phyloP scores from a whole-genome alignment of 2,888 invertebrate species.

The Pandemis corylana region DNA sequence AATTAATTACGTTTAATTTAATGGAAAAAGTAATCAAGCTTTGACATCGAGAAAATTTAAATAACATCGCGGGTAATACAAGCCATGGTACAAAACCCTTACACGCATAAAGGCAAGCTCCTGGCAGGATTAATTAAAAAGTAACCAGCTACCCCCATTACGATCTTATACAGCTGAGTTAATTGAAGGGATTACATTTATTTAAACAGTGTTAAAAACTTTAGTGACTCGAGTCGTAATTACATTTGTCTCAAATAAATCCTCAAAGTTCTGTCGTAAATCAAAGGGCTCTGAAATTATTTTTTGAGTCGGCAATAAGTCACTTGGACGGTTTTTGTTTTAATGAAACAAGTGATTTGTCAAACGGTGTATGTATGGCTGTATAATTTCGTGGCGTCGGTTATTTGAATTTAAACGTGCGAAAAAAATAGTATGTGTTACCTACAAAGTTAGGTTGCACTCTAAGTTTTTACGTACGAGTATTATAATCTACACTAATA shows the following conservation, averaged over 20 bases:
- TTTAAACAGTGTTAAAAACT: conserved; percentile 41
- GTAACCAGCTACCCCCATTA: conserved; percentile 23
- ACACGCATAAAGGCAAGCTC: conserved; percentile 18
- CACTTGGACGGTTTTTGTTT: conserved; percentile 38
- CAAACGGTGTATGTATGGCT: conserved; percentile 31
- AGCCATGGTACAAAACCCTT: conserved; percentile 12
- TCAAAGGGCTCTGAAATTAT: conserved; percentile 39
- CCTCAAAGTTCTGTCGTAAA: conserved; percentile 35
- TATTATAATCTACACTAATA: no score
- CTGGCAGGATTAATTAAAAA: conserved; percentile 37
- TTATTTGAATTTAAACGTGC: background rate
- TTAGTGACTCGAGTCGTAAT: conserved; percentile 36
- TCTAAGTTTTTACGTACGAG: no score
- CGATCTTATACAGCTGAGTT: conserved; percentile 20
- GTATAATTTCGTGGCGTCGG: background rate
- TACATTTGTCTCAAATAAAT: conserved; percentile 42
- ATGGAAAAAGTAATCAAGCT: conserved; percentile 29
- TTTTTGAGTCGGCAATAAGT: conserved; percentile 41
- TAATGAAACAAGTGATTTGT: conserved; percentile 39
- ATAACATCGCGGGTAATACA: conserved; percentile 19
- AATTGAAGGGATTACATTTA: conserved; percentile 31
- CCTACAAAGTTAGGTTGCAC: no score
- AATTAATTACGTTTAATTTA: conserved; percentile 17
- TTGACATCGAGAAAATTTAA: conserved; percentile 25
- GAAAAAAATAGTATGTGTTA: background rate